Evolutionary conservation across 2,113 vertebrate genomes (phyloP).

Genomic region (Camelus dromedarius): DNA sequence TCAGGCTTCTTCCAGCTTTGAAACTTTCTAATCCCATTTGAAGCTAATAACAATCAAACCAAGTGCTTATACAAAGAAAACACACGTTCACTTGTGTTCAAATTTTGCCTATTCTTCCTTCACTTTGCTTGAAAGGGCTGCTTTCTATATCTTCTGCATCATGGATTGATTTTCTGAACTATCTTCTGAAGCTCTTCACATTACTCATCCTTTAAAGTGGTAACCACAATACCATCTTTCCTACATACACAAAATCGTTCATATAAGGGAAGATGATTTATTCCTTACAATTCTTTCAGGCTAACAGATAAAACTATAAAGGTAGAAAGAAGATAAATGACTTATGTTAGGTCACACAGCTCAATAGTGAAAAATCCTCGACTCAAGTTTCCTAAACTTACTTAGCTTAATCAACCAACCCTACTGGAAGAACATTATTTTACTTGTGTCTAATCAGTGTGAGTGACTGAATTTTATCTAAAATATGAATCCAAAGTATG

Average conservation of each 20-base stretch:
- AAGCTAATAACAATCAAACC: neutral
- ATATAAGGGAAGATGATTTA: neutral
- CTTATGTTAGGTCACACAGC: neutral
- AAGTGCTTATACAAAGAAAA: neutral
- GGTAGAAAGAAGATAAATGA: neutral
- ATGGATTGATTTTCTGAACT: neutral
- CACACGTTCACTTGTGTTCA: neutral
- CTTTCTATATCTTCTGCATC: neutral
- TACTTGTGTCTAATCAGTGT: neutral
- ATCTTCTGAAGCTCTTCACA: constrained; percentile 28
- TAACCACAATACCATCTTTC: neutral
- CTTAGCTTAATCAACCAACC: constrained; percentile 8
- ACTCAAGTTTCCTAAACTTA: neutral
- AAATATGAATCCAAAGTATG: neutral
- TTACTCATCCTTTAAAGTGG: neutral
- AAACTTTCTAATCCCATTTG: neutral
- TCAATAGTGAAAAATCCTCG: neutral
- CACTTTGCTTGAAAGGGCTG: neutral
- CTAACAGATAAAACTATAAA: constrained; percentile 30
- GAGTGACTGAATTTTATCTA: constrained; percentile 21
- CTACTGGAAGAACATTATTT: neutral
- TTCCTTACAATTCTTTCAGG: neutral
- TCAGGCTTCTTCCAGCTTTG: neutral
- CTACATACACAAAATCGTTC: neutral
- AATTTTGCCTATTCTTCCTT: neutral